Conservation (phyloP, 2,888 invertebrate species). For the Pollenia angustigena region DNA sequence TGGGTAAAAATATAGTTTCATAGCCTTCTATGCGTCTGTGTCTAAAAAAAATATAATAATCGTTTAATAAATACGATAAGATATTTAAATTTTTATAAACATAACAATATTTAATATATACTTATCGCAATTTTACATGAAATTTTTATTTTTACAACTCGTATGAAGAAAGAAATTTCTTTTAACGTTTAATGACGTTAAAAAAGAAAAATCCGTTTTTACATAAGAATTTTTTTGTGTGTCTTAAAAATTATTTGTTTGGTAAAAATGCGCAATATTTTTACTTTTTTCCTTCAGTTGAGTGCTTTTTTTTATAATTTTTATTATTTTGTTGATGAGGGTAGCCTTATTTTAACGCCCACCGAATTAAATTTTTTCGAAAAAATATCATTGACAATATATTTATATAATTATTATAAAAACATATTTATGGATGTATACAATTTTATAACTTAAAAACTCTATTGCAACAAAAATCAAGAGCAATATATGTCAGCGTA, state of each 20-base stretch:
- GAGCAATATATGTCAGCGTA: background rate
- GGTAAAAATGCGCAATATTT: slow-evolving; percentile 48
- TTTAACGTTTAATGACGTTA: slow-evolving; percentile 21
- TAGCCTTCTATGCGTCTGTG: slow-evolving; percentile 34
- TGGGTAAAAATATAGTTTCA: slow-evolving; percentile 19
- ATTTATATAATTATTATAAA: background rate
- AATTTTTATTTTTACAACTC: slow-evolving; percentile 20
- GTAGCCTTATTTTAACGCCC: slow-evolving; percentile 43
- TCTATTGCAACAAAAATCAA: background rate
- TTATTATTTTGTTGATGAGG: background rate
- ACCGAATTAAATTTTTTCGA: slow-evolving; percentile 7
- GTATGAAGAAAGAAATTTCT: slow-evolving; percentile 29
- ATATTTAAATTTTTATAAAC: slow-evolving; percentile 6
- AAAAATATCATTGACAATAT: slow-evolving; percentile 28
- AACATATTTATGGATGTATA: background rate
- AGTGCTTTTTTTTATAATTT: background rate
- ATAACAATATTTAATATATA: background rate
- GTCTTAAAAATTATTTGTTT: background rate
- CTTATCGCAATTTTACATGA: slow-evolving; percentile 15
- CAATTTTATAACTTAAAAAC: slow-evolving; percentile 1
- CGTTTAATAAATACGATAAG: slow-evolving; percentile 23
- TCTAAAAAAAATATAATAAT: slow-evolving; percentile 36
- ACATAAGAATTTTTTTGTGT: background rate
- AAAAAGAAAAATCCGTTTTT: background rate
- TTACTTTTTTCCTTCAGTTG: background rate